Evolutionary conservation across 1,140 invertebrate species (phyloP), one percentile per base, ranked within the genome.

Genomic region (Yoshiicerus persimilis): DNA sequence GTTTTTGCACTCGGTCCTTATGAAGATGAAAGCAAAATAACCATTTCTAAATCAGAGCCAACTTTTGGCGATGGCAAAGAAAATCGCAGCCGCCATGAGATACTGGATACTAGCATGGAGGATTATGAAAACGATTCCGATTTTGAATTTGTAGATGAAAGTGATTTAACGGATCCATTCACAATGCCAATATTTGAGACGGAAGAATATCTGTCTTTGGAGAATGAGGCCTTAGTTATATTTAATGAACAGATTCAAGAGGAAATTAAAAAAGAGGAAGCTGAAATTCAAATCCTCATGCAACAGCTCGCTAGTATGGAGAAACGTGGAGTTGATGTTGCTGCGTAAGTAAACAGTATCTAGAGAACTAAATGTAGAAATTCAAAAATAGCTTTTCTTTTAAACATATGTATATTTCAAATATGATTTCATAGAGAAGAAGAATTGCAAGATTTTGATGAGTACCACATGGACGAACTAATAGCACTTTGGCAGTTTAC

Each of bases 171-270:
- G 9, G 88, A 91, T 62, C 90, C 89, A 5, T 90, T 91, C 66
- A 27, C 80, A 10, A 47, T 91, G 30, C 77, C 87, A 5, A 47
- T 89, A 20, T 91, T 91, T 87, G 86, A 90, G 38, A 91, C 88
- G 2, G 85, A 89, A 27, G 89, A 91, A 30, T 91, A 89, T 70
- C 25, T 91, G 13, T 66, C 56, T 1, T 30, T 88, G 39, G 90
- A 91, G 34, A 91, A 91, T 87, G 89, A 91, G 86, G 89, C 89
- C 4, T 70, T 91, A 25, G 56, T 87, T 11, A 9, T 85, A 11
- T 91, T 91, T 41, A 90, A 88, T 86, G 87, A 89, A 25, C 30
- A 88, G 27, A 77, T 91, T 13, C 86, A 87, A 34, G 89, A 90
- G 16, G 88, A 90, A 62, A 88, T 90, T 27, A 32, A 32, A 32